A percentile compares a stretch with the other conserved stretches of the same genome.
These are phyloP conservation scores for Trachymyrmex septentrionalis DNA, from an alignment of 1,140 invertebrate genomes.

Conservation along the genomic window DNA sequence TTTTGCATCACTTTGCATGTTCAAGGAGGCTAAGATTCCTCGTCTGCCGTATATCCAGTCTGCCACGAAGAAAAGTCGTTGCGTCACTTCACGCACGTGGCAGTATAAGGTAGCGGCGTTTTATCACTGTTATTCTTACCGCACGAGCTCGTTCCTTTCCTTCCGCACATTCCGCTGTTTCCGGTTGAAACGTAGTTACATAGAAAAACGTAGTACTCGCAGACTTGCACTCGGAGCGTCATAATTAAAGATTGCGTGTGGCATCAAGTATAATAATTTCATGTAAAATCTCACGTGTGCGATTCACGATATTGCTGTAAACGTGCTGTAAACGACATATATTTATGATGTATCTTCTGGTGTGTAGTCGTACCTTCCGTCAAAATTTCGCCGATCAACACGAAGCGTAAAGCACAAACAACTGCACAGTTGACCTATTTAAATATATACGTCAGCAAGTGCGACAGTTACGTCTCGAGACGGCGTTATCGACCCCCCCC, in stretches of 20 bases:
- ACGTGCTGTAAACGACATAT: neutral
- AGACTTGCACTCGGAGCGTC: neutral
- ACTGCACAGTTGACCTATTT: constrained; percentile 68
- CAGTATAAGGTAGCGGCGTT: constrained; percentile 52
- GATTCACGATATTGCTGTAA: constrained; percentile 1
- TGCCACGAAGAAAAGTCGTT: constrained; percentile 47
- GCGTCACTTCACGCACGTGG: constrained; percentile 68
- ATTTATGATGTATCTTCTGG: too few species aligned
- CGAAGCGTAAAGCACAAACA: neutral
- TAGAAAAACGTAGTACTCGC: neutral
- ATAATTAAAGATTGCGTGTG: neutral
- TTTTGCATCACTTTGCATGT: constrained; percentile 74
- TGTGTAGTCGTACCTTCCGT: neutral
- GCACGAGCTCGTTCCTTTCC: constrained; percentile 38
- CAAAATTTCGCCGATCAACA: constrained; percentile 24
- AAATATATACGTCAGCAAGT: constrained; percentile 65
- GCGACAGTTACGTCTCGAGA: constrained; percentile 74
- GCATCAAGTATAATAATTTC: constrained; percentile 37
- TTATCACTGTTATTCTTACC: constrained; percentile 56
- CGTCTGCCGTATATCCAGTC: constrained; percentile 67
- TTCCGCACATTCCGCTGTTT: neutral
- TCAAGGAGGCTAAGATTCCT: constrained; percentile 64
- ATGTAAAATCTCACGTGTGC: neutral
- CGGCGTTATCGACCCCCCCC: constrained; percentile 72
- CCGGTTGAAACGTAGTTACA: neutral